These are phyloP conservation scores for Cosmia pyralina DNA, from an alignment of 2,888 invertebrate genomes.

Conservation along the genomic window DNA sequence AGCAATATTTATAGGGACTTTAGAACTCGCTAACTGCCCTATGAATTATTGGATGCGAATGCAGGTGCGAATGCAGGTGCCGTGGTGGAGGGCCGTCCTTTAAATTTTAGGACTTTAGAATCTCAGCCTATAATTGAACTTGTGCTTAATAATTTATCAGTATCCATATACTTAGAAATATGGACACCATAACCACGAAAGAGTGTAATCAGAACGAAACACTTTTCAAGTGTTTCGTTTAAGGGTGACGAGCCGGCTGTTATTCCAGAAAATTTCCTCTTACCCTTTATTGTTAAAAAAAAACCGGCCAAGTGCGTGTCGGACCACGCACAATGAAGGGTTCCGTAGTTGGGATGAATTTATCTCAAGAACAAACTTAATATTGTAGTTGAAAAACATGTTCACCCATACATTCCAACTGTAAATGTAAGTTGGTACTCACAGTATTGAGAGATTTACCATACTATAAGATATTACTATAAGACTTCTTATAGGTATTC, in stretches of 20 bases:
- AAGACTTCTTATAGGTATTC: no score
- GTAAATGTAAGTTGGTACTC: no score
- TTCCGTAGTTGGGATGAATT: no score
- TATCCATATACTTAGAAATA: not conserved
- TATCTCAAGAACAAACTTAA: no score
- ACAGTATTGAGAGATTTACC: no score
- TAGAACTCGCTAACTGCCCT: constrained; percentile 4
- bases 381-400: no score
- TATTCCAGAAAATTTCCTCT: constrained; percentile 30
- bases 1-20: constrained; percentile 35
- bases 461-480: no score
- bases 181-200: not conserved
- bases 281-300: constrained; percentile 8
- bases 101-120: not conserved
- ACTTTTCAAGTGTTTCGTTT: not conserved
- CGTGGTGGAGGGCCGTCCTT: not conserved
- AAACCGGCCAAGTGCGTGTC: no score
- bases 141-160: not conserved
- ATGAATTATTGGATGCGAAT: constrained; percentile 3
- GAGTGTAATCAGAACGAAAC: not conserved
- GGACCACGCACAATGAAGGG: no score
- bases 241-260: not conserved
- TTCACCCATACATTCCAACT: no score
- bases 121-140: not conserved
- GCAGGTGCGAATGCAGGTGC: no score